Conservation (phyloP, 1,140 invertebrate genomes). For the Drosophila ogumai region DNA sequence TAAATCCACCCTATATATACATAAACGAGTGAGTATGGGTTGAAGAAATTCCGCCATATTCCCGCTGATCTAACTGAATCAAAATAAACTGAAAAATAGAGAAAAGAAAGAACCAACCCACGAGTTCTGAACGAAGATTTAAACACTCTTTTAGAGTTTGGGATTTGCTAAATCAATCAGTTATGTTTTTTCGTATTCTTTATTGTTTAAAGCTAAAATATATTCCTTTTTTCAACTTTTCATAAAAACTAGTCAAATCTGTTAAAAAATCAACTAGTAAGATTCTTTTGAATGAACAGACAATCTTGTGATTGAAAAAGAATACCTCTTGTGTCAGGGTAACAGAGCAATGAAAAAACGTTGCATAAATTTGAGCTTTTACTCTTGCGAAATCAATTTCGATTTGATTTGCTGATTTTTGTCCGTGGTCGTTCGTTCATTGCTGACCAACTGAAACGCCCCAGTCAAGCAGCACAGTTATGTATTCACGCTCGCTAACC, state of each 20-base stretch:
- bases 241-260: neutral
- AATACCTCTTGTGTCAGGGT: constrained; percentile 8
- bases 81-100: constrained; percentile 7
- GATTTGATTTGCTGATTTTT: constrained; percentile 80
- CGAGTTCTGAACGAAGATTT: neutral
- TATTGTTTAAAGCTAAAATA: neutral
- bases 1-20: constrained; percentile 24
- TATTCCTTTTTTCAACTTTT: neutral
- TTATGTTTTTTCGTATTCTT: too few relatives aligned
- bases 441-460: constrained; percentile 30
- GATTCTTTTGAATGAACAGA: neutral
- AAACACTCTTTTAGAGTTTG: neutral
- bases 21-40: constrained; percentile 10
- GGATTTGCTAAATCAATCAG: neutral
- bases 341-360: constrained; percentile 23
- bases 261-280: too few relatives aligned
- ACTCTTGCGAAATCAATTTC: constrained; percentile 69
- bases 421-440: constrained; percentile 33
- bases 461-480: constrained; percentile 20
- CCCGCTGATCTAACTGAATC: constrained; percentile 56
- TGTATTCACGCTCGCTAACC: constrained; percentile 19
- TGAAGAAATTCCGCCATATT: constrained; percentile 40
- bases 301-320: neutral
- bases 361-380: constrained; percentile 62
- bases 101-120: neutral